phyloP scores from a whole-genome alignment of 2,113 vertebrate species.

The Cranoglanis bouderius region DNA sequence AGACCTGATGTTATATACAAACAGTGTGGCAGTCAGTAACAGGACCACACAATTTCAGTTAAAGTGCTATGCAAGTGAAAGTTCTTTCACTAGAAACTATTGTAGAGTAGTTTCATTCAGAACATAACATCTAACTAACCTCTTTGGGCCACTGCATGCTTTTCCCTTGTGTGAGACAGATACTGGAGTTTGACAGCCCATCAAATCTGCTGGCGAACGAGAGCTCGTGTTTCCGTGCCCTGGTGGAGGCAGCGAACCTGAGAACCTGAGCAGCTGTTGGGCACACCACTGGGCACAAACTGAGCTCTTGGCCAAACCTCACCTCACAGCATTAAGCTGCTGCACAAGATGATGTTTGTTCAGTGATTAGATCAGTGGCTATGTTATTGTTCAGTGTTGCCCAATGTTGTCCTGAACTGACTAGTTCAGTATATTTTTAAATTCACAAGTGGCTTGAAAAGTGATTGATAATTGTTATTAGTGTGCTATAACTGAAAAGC shows the following conservation, averaged over 20 bases:
- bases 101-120: background rate
- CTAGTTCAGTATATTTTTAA: background rate
- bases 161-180: constrained; percentile 70
- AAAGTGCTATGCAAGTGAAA: too few species aligned
- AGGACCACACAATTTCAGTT: too few species aligned
- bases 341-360: constrained; percentile 44
- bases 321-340: background rate
- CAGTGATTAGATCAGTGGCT: constrained; percentile 53
- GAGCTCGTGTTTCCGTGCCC: constrained; percentile 89
- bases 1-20: background rate
- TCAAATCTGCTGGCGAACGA: constrained; percentile 87
- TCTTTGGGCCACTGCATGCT: constrained; percentile 18
- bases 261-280: constrained; percentile 41
- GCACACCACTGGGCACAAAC: constrained; percentile 25
- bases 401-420: background rate
- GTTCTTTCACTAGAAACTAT: background rate
- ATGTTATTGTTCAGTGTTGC: constrained; percentile 28
- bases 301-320: constrained; percentile 39
- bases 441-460: background rate
- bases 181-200: constrained; percentile 93
- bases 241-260: constrained; percentile 85
- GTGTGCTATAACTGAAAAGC: background rate
- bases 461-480: background rate
- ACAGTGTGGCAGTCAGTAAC: background rate
- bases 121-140: background rate